phyloP scores from a whole-genome alignment of 2,888 invertebrate species.

The Trissoscelio sp. region DNA sequence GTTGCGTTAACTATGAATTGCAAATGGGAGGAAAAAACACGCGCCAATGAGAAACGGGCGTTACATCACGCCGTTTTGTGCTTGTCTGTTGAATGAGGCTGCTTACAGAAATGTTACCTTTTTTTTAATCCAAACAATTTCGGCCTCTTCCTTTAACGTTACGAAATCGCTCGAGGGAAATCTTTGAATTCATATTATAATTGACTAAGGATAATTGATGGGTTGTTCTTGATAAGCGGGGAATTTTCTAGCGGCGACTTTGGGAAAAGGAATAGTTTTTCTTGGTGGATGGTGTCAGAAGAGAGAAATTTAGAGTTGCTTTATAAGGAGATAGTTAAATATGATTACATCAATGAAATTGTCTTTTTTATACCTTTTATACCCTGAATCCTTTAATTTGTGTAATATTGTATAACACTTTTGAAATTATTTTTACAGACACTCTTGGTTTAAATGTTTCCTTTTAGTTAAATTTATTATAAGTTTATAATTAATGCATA shows the following conservation, averaged over 20 bases:
- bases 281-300: too few relatives aligned
- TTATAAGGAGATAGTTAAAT: too few relatives aligned
- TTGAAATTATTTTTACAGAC: too few relatives aligned
- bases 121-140: background rate
- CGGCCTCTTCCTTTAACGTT: background rate
- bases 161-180: constrained; percentile 5
- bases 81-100: constrained; percentile 7
- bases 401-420: too few relatives aligned
- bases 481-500: too few relatives aligned
- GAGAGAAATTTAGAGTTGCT: too few relatives aligned
- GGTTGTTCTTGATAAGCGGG: background rate
- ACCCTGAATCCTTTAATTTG: too few relatives aligned
- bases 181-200: background rate
- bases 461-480: too few relatives aligned
- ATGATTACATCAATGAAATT: too few relatives aligned
- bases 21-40: constrained; percentile 39
- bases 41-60: constrained; percentile 16
- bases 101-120: constrained; percentile 11
- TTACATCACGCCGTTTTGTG: constrained; percentile 23
- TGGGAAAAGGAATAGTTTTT: too few relatives aligned
- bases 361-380: too few relatives aligned
- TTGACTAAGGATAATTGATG: constrained; percentile 3
- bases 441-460: too few relatives aligned
- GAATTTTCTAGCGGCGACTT: background rate
- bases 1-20: constrained; percentile 44